Base-by-base conservation (phyloP, 53 echinoderm and acorn worm genomes). In the Luidia sarsii region DNA sequence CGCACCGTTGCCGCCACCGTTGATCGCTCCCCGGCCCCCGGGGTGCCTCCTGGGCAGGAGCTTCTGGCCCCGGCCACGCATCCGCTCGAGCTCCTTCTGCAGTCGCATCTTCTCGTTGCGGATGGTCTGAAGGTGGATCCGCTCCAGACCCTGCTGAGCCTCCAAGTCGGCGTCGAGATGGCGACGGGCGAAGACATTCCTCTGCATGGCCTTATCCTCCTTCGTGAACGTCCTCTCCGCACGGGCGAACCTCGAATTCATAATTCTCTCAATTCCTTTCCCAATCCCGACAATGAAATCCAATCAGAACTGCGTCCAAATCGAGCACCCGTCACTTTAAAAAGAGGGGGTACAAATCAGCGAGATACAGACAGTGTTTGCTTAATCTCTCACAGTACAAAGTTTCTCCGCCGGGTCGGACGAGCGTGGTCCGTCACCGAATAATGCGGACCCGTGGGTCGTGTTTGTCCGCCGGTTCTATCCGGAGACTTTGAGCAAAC, bases 71-170 rank as follows among this genome's bases (percentile, higher is more conserved):
- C 90, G 87, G 1, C 59, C 75, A 24, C 92, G 79, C 39, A 95
- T 89, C 23, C 82, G 65, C 16, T 92, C 88, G 29, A 95, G 66
- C 63, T 95, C 96, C 45, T 88, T 79, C 67, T 95, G 92, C 57
- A 95, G 49, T 65, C 80, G 56, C 54, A 92, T 83, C 82, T 92
- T 92, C 73, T 95, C 96, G 45, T 85, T 89, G 3, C 92, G 87
- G 51, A 95, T 93, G 5, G 96, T 93, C 70, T 84, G 84, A 18
- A 95, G 61, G 39, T 95, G 96, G 67, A 93, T 87, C 23, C 86
- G 79, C 39, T 95, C 92, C 68, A 95, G 70, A 10, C 90, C 90
- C n/a, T 86, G 75, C 34, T 93, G 86, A 1, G 88, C 79, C 16
- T 90, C 92, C 22, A 93, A 65, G 50, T 92, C 90, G 34, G 84